Conservation (phyloP, 1,140 invertebrate species). For the Penaeus indicus region DNA sequence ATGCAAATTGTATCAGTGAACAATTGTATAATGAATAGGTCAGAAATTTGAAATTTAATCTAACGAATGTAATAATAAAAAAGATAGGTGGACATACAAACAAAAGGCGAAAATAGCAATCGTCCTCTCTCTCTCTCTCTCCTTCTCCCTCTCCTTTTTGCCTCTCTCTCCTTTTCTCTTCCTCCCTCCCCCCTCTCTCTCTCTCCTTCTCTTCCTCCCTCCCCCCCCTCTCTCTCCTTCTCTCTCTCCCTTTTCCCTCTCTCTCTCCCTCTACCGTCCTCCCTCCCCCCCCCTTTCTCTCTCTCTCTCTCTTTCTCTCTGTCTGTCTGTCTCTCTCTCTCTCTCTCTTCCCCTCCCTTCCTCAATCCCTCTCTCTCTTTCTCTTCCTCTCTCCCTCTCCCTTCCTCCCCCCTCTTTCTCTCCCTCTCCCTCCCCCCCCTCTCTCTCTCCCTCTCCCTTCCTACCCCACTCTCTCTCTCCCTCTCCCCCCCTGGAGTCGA, state of each 20-base stretch:
- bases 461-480: neutral
- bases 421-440: neutral
- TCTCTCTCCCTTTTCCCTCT: neutral
- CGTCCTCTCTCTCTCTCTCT: neutral
- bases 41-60: too few relatives aligned
- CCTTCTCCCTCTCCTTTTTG: neutral
- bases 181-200: slow-evolving; percentile 2
- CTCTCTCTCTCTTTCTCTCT: too few relatives aligned
- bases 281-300: too few relatives aligned
- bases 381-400: neutral
- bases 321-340: too few relatives aligned
- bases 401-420: neutral
- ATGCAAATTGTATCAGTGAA: too few relatives aligned
- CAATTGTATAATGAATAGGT: too few relatives aligned
- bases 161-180: neutral
- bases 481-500: too few relatives aligned
- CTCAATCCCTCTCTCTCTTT: neutral
- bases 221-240: slow-evolving; percentile 33
- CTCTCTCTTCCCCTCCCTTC: neutral
- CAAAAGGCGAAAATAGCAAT: neutral
- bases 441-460: slow-evolving; percentile 9
- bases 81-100: neutral
- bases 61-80: too few relatives aligned
- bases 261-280: too few relatives aligned
- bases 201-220: neutral